These are phyloP conservation scores for Parasteatoda tepidariorum DNA, from an alignment of 1,140 invertebrate species.

Conservation along the genomic window DNA sequence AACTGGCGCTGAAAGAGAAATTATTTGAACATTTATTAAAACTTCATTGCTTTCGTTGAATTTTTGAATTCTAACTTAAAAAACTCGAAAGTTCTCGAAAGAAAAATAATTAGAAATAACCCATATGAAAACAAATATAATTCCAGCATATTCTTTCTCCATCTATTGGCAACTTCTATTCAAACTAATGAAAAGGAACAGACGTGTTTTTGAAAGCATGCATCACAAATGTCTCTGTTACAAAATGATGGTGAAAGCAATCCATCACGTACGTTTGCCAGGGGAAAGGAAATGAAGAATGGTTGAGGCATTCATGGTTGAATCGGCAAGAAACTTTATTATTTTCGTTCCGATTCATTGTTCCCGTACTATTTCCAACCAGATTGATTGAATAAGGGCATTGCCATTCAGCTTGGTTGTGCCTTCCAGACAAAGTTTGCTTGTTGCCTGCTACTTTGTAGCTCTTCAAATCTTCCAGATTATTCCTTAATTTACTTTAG, in stretches of 20 bases:
- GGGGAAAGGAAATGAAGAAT: conserved; percentile 3
- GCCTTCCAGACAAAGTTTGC: not conserved
- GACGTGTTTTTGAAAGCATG: not conserved
- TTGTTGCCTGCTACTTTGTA: too few relatives aligned
- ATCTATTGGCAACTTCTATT: too few relatives aligned
- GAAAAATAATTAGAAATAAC: too few relatives aligned
- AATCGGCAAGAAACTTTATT: not conserved
- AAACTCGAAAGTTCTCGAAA: too few relatives aligned
- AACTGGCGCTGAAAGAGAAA: too few relatives aligned
- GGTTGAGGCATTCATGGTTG: not conserved
- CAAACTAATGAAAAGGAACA: not conserved
- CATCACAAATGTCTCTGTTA: not conserved
- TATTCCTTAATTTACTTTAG: too few relatives aligned
- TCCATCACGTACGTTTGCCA: conserved; percentile 8
- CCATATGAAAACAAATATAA: too few relatives aligned
- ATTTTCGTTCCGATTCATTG: conserved; percentile 6
- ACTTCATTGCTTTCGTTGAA: too few relatives aligned
- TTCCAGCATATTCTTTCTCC: too few relatives aligned
- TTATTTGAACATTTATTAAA: too few relatives aligned
- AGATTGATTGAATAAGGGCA: conserved; percentile 31
- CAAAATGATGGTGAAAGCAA: conserved; percentile 6
- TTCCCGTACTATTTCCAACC: not conserved
- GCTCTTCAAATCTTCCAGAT: too few relatives aligned
- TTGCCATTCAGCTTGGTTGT: conserved; percentile 28
- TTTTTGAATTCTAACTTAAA: too few relatives aligned